Base-by-base conservation (phyloP, 2,113 vertebrate species). In the Triplophysa rosa region DNA sequence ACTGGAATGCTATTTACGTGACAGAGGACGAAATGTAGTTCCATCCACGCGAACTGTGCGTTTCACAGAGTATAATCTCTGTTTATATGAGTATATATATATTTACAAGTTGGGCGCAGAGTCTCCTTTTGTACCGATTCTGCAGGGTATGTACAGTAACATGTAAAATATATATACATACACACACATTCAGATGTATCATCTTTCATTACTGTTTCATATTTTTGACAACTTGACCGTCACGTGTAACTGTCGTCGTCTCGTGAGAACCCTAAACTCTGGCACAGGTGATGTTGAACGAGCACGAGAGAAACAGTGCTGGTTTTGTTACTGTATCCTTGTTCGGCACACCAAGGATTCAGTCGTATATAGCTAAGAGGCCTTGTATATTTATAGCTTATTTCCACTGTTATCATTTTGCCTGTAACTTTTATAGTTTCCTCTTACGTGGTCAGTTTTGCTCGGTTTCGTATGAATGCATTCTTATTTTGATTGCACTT, bases 11-110 rank as follows among this genome's bases (percentile, higher is more conserved):
- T 94, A 92, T 95, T 93, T 78, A 40, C 80, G 52, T 86, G 92
- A 91, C 91, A 92, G 92, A 93, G 92, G 92, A 93, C 88, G 92
- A 92, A 95, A 94, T 90, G 93, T 95, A 95, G 91, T 91, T 95
- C 86, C 93, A 93, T 93, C 91, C 86, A 89, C 83, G 84, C 75
- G 54, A 85, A 74, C 79, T 80, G 86, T 82, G 69, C 85, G 81
- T 86, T 86, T 85, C 71, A 83, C 83, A 83, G 83, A 79, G 82
- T 84, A 83, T 85, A 72, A 87, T 93, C 90, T 91, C 92, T 91
- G 89, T 93, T 93, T 95, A 93, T 85, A 94, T 93, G 94, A 78
- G 64, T 75, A 74, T 85, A 82, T 84, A 86, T 94, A 93, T 94
- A 93, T 95, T 71, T 74, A 89, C 76, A 71, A 61, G 67, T 37